Conservation (phyloP, 1,140 invertebrate species). For the Lasioglossum baleicum region DNA sequence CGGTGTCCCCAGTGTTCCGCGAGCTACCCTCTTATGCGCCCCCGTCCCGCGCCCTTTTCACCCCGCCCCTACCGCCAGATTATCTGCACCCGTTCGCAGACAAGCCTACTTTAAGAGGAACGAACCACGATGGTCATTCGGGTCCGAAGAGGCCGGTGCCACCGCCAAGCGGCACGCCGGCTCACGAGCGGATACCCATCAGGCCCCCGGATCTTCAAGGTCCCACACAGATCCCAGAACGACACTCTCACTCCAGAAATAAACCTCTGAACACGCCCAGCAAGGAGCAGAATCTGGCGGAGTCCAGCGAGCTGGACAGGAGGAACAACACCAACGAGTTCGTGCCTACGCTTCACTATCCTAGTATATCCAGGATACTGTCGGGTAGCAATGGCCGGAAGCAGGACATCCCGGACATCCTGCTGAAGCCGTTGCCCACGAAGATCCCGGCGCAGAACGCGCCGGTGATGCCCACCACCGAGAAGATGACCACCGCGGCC, state of each 20-base stretch:
- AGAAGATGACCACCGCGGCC: slow-evolving; percentile 53
- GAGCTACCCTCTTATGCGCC: slow-evolving; percentile 90
- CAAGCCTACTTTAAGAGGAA: slow-evolving; percentile 89
- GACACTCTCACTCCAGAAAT: slow-evolving; percentile 81
- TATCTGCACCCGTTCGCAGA: slow-evolving; percentile 90
- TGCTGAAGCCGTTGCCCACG: slow-evolving; percentile 85
- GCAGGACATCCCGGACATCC: slow-evolving; percentile 87
- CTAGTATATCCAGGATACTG: slow-evolving; percentile 89
- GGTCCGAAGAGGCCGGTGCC: slow-evolving; percentile 85
- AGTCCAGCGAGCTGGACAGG: slow-evolving; percentile 65
- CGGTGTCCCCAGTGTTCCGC: slow-evolving; percentile 69
- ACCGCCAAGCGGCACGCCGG: slow-evolving; percentile 87
- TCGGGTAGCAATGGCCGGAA: slow-evolving; percentile 90
- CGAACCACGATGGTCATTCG: slow-evolving; percentile 83
- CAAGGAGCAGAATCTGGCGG: slow-evolving; percentile 72
- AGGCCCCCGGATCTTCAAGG: slow-evolving; percentile 83
- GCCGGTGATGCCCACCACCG: slow-evolving; percentile 62
- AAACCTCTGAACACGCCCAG: slow-evolving; percentile 84
- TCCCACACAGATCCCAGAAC: slow-evolving; percentile 77
- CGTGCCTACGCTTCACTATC: slow-evolving; percentile 83
- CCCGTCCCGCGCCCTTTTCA: slow-evolving; percentile 87
- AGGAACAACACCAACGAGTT: slow-evolving; percentile 80
- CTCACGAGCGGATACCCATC: slow-evolving; percentile 89
- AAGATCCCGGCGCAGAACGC: slow-evolving; percentile 77
- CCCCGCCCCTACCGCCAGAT: slow-evolving; percentile 88